Evolutionary conservation across 2,888 invertebrate genomes (phyloP), one percentile per base, ranked within the genome.

Genomic region (Sminthurinus aureus): DNA sequence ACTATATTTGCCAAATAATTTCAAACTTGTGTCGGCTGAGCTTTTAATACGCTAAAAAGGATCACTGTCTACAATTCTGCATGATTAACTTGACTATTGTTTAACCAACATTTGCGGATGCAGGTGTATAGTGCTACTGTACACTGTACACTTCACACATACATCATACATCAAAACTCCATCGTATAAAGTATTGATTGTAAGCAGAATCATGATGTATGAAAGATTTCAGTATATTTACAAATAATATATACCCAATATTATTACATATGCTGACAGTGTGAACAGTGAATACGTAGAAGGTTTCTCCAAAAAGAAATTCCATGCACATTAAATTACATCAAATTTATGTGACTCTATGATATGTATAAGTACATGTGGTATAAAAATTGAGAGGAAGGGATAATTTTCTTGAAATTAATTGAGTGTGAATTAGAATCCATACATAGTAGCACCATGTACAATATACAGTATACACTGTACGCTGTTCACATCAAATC

Each of bases 1-100:
- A 80, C 80, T 73, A 71, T 80, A 73, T 73, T 71, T 79, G 73
- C 80, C 51, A 38, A 80, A 80, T 80, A 51, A 58, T 80, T 80
- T 67, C 58, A 80, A 58, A 51, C 69, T 38, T 38, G 38, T 80
- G 73, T 58, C 80, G 80, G 73, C 58, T 20, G 15, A 52, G 80
- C 50, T 73, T 80, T 75, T 51, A n/a, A 38, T 75, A 75, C 38
- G 51, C 75, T 75, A 52, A 71, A 71, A 71, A 38, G 80, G 80
- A 73, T 71, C 51, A 20, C 22, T 74, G 73, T 80, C 80, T 50
- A 80, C 73, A 79, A 26, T 26, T 67, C 15, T 18, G 18, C 13
- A 74, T 50, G 26, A 38, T 74, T 26, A 74, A 38, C 24, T 24
- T 74, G 74, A 67, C 67, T 67, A 67, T 67, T 67, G 67, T 67